Base-by-base conservation (phyloP, 2,797 vertebrate genomes). In the Schizothorax lantsangensis region DNA sequence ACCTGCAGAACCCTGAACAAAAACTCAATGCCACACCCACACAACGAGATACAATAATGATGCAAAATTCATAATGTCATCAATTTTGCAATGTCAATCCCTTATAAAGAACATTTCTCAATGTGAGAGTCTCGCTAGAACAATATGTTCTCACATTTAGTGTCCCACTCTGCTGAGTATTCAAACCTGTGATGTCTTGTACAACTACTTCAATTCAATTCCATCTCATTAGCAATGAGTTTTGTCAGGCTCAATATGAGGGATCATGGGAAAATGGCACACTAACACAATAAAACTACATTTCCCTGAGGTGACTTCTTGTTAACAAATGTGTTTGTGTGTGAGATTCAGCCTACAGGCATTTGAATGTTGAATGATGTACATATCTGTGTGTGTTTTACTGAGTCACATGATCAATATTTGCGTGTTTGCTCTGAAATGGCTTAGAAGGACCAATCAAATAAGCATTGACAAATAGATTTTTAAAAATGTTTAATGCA, bases 181-280 rank as follows among this genome's bases (percentile, higher is more conserved):
- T 62, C 17, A 83, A 30, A 74, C 81, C 2, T 62, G 69, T 30
- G 17, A 38, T 17, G 11, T 83, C 81, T 62, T 57, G 80, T 10
- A 3, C 14, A 4, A 9, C 4, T 82, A 30, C 23, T 57, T 59
- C 2, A 47, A 12, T 52, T 68, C n/a, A 81, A 11, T 40, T 30
- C 11, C 11, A n/a, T 59, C 52, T 59, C n/a, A 30, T 83, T 59
- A 43, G 23, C 49, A 21, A 30, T 71, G 47, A 40, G 23, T 40
- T 64, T 30, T 66, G 17, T 47, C 9, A 64, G 17, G 36, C 11
- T 71, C n/a, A 7, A 3, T 40, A 15, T 69, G 64, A 47, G 40
- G 54, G 36, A 79, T 45, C 14, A 47, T 80, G 36, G 77, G 54
- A 62, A 62, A 79, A 43, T 59, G 43, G 36, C 54, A 79, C 23